Base-by-base conservation (phyloP, 2,888 invertebrate genomes). In the Prenolepis imparis region DNA sequence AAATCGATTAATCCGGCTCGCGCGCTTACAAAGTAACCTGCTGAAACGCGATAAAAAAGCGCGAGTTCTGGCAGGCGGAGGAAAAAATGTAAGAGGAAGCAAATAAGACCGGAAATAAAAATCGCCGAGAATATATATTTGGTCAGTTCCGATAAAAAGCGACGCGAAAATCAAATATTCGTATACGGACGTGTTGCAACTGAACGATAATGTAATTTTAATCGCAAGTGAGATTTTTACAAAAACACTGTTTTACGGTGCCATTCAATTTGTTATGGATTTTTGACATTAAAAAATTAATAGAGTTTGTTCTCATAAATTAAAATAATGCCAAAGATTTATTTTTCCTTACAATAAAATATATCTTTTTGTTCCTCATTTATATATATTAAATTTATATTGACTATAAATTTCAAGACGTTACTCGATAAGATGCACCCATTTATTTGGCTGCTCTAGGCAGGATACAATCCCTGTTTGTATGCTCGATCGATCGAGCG, bases 1-100 rank as follows among this genome's bases (percentile, higher is more conserved):
- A 87, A 90, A 90, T 90, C 89, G 90, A 90, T 90, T 90, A 88
- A 80, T 84, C 75, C 80, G 81, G 82, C 84, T 86, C 82, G 82
- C 59, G 84, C 3, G 28, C 80, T 80, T 85, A 84, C 81, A 84
- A 84, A 88, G 77, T 83, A 82, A 84, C 75, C 75, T 75, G 59
- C 64, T 75, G 61, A 83, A 81, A 80, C 57, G 78, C 83, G 86
- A 83, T 78, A 72, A 74, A 81, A 59, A 64, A 63, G 24, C 44
- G 67, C 39, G 36, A 68, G 41, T 81, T 63, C 74, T 64, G 44
- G 28, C 52, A 12, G 39, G 36, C 44, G 28, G 28, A 3, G 3
- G 28, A 3, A 3, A 73, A 68, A 67, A 52, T 68, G 82, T 80
- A 72, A 80, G 44, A 18, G 4, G 57, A 11, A 9, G 15, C 70